phyloP scores from a whole-genome alignment of 2,797 vertebrate genomes.

The Poecile montanus region DNA sequence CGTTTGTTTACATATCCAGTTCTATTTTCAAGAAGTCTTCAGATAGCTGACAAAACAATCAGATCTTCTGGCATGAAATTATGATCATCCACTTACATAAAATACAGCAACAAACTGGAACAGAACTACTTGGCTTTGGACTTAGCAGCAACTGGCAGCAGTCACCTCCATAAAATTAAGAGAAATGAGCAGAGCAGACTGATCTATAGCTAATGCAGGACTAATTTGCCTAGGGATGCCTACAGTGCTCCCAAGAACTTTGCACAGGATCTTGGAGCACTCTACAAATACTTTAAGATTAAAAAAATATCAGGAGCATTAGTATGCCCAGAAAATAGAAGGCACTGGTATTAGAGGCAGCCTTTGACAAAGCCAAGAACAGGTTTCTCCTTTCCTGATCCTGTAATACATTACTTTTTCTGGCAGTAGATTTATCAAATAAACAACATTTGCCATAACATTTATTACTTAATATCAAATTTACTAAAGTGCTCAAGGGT shows the following conservation, averaged over 20 bases:
- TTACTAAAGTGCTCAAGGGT: conserved; percentile 5
- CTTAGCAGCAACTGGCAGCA: background rate
- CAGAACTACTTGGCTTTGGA: background rate
- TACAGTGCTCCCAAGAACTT: background rate
- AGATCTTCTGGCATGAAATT: background rate
- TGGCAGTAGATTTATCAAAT: conserved; percentile 10
- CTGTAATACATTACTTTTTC: background rate
- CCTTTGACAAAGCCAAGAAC: conserved; percentile 10
- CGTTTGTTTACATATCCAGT: background rate
- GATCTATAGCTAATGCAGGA: background rate
- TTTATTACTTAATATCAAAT: conserved; percentile 42
- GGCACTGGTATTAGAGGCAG: background rate
- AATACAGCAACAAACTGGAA: background rate
- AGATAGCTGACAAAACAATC: background rate
- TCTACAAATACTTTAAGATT: background rate
- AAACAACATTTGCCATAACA: conserved; percentile 1
- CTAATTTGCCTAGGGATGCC: background rate
- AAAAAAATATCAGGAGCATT: background rate
- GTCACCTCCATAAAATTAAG: background rate
- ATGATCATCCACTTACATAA: background rate
- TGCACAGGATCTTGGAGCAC: background rate
- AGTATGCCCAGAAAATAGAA: conserved; percentile 1
- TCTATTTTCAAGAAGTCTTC: background rate
- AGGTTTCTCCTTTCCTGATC: background rate
- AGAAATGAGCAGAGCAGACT: background rate